These are phyloP conservation scores for Parnassius mnemosyne DNA, from an alignment of 2,888 invertebrate genomes.

Conservation along the genomic window DNA sequence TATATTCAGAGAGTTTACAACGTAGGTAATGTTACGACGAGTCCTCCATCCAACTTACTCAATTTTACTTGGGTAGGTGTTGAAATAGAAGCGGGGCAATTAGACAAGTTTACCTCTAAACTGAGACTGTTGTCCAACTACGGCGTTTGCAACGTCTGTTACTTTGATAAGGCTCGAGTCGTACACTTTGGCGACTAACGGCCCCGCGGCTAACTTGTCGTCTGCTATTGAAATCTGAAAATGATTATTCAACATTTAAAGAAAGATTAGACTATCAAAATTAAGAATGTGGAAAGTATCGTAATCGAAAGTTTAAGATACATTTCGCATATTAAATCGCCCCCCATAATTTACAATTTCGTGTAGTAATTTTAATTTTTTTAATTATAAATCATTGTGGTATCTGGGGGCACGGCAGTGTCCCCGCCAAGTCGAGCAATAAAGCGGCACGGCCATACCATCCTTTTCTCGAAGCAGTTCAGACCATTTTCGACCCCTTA, in stretches of 20 bases:
- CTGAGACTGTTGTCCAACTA: constrained; percentile 97
- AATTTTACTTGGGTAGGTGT: constrained; percentile 15
- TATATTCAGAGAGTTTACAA: constrained; percentile 16
- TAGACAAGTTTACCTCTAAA: constrained; percentile 87
- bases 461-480: no score
- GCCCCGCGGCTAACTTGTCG: constrained; percentile 93
- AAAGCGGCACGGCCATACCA: no score
- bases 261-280: no score
- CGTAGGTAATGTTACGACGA: neutral
- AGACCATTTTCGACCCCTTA: no score
- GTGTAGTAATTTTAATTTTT: no score
- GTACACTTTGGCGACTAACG: constrained; percentile 96
- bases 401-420: no score
- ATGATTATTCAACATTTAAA: neutral
- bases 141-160: constrained; percentile 95
- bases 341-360: no score
- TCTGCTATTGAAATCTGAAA: constrained; percentile 87
- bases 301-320: no score
- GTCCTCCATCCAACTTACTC: constrained; percentile 12
- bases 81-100: constrained; percentile 19
- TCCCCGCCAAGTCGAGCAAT: no score
- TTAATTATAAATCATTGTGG: no score
- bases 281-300: no score
- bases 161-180: constrained; percentile 96
- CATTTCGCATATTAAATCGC: no score